A percentile compares a stretch with the other conserved stretches of the same genome.
Evolutionary conservation across 2,797 vertebrate species (phyloP).

Genomic region (Neoniphon sammara): DNA sequence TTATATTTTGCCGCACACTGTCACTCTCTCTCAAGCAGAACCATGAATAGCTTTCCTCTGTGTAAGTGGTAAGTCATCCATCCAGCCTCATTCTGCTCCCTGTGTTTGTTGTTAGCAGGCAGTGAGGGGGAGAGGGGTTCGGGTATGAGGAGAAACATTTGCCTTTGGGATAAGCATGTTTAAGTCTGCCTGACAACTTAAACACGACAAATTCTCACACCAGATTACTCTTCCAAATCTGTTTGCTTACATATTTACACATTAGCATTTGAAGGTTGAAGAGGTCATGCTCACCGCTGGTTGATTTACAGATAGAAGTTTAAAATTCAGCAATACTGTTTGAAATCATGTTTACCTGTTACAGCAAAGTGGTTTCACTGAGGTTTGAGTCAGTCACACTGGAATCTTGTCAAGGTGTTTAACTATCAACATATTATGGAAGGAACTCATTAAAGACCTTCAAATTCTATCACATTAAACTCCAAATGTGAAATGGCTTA

Average conservation of each 20-base stretch:
- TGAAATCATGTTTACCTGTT: constrained; percentile 52
- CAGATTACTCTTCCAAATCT: constrained; percentile 58
- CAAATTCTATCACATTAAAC: constrained; percentile 58
- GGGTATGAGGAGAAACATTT: constrained; percentile 54
- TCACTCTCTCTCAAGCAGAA: constrained; percentile 47
- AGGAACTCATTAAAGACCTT: constrained; percentile 48
- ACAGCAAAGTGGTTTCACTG: constrained; percentile 53
- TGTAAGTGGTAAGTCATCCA: constrained; percentile 31
- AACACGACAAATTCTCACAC: constrained; percentile 54
- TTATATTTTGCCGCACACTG: constrained; percentile 24
- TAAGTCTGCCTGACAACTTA: constrained; percentile 59
- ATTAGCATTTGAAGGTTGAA: constrained; percentile 56
- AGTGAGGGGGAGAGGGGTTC: constrained; percentile 26
- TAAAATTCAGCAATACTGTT: constrained; percentile 45
- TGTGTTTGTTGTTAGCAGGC: constrained; percentile 60
- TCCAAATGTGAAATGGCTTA: constrained; percentile 58
- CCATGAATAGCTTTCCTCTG: constrained; percentile 35
- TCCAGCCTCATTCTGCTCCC: constrained; percentile 21
- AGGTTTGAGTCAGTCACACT: constrained; percentile 48
- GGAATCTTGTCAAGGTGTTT: constrained; percentile 48
- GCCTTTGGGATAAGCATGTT: constrained; percentile 68
- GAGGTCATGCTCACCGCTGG: constrained; percentile 33
- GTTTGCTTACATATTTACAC: constrained; percentile 59
- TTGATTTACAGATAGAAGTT: constrained; percentile 33
- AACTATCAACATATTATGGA: constrained; percentile 58